A percentile compares a stretch with the other conserved stretches of the same genome.
These are phyloP conservation scores for Caenorhabditis plicata DNA, from an alignment of 2,888 invertebrate species.

Conservation along the genomic window DNA sequence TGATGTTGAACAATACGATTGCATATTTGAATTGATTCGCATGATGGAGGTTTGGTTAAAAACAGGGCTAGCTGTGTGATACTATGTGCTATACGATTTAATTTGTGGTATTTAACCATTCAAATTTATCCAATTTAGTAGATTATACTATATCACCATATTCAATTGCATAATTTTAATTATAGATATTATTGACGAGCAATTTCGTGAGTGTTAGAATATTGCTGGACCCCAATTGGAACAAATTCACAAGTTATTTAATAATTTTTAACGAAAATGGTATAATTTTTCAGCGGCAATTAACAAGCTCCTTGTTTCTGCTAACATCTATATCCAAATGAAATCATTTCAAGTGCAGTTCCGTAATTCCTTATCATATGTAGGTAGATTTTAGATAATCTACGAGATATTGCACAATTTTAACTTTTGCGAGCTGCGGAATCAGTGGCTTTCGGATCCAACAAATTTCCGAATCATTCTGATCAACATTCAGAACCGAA, in stretches of 20 bases:
- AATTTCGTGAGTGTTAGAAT: background rate
- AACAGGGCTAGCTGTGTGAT: too few species aligned
- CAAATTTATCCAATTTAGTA: too few species aligned
- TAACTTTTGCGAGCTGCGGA: background rate
- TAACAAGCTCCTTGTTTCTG: slow-evolving; percentile 2
- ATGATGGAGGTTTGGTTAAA: too few species aligned
- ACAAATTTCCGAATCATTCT: background rate
- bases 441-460: slow-evolving; percentile 4
- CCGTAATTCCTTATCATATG: background rate
- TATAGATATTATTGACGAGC: slow-evolving; percentile 9
- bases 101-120: too few species aligned
- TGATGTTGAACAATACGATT: slow-evolving; percentile 5
- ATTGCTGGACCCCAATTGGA: slow-evolving; percentile 4
- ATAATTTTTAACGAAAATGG: background rate
- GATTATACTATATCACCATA: background rate
- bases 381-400: background rate
- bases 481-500: slow-evolving; percentile 3
- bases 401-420: slow-evolving; percentile 1
- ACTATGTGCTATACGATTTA: too few species aligned
- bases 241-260: slow-evolving; percentile 1
- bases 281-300: background rate
- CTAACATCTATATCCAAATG: slow-evolving; percentile 15
- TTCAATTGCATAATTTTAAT: background rate
- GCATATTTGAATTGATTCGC: slow-evolving; percentile 2
- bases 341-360: slow-evolving; percentile 2